Evolutionary conservation across 2,797 vertebrate species (phyloP).

Genomic region (Clarias laeviceps): DNA sequence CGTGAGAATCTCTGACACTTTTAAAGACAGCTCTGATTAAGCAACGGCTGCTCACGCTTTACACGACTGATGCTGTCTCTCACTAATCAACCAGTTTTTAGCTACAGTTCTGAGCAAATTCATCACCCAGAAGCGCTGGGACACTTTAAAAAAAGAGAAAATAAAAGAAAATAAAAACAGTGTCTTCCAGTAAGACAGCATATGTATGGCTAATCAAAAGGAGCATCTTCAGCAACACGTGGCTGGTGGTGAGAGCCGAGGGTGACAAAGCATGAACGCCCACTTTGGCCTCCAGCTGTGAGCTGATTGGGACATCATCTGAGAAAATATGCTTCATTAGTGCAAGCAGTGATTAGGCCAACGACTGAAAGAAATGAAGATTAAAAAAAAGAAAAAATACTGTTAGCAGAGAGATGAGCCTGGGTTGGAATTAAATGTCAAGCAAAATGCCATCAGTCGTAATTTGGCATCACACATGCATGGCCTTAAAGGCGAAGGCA

Average conservation of each 20-base stretch:
- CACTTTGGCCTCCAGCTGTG: conserved; percentile 44
- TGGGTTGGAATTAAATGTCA: conserved; percentile 59
- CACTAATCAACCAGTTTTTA: conserved; percentile 28
- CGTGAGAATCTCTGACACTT: not conserved
- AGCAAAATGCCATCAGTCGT: conserved; percentile 61
- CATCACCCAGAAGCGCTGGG: not conserved
- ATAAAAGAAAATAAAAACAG: not conserved
- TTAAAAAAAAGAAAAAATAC: conserved; percentile 29
- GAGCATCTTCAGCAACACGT: not conserved
- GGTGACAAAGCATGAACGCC: conserved; percentile 40
- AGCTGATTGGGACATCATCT: conserved; percentile 70
- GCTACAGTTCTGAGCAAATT: not conserved
- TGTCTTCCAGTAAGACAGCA: not conserved
- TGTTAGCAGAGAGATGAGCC: conserved; percentile 41
- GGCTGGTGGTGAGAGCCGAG: conserved; percentile 28
- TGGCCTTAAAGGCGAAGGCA: conserved; percentile 9
- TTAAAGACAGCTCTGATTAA: conserved; percentile 8
- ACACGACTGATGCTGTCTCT: not conserved
- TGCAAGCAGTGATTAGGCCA: conserved; percentile 59
- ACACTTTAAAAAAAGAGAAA: not conserved
- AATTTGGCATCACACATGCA: conserved; percentile 47
- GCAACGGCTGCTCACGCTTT: not conserved
- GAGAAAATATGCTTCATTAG: conserved; percentile 69
- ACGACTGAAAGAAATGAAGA: conserved; percentile 24
- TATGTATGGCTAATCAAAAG: conserved; percentile 23